Evolutionary conservation across 2,888 invertebrate genomes (phyloP), one percentile per base, ranked within the genome.

Genomic region (Aspidiotus rigidus): DNA sequence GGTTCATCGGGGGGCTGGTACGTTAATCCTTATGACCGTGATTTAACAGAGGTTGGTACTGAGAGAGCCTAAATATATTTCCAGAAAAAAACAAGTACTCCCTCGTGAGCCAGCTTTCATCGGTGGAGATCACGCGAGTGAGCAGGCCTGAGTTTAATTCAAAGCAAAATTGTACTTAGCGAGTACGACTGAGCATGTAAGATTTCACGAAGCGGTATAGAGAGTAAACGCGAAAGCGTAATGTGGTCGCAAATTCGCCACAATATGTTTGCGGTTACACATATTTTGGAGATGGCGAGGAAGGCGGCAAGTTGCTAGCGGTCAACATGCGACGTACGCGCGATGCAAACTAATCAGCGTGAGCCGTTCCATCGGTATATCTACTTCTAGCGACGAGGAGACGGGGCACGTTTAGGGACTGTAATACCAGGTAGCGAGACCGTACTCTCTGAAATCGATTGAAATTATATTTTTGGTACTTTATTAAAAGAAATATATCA

Each of bases 381-480:
- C n/a, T n/a, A n/a, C n/a, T n/a, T n/a, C n/a, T n/a, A 28, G 28
- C 28, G 2, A 28, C 28, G 28, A 28, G 28, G 6, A 2, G 49
- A 49, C 49, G 49, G 49, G 49, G 3, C n/a, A n/a, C 11, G 49
- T 49, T 49, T 49, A 11, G 49, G n/a, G 49, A 49, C 10, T 11
- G n/a, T 3, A 49, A 49, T 13, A 49, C 28, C 28, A 5, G 28
- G 28, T 28, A 28, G 28, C 28, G 28, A 28, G 28, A 28, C 28
- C 28, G 28, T n/a, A 28, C 28, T 28, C 62, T 10, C 15, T 10
- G 64, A 40, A 55, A 64, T 55, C 64, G n/a, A 64, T 64, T 53
- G 55, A 54, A 64, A 64, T 64, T 64, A 64, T 53, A 64, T 64
- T 64, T 64, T 64, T 64, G 54, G 54, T 49, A 40, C 54, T 54